These are phyloP conservation scores for Ganaspis sp. DNA, from an alignment of 1,140 invertebrate species.

Conservation along the genomic window DNA sequence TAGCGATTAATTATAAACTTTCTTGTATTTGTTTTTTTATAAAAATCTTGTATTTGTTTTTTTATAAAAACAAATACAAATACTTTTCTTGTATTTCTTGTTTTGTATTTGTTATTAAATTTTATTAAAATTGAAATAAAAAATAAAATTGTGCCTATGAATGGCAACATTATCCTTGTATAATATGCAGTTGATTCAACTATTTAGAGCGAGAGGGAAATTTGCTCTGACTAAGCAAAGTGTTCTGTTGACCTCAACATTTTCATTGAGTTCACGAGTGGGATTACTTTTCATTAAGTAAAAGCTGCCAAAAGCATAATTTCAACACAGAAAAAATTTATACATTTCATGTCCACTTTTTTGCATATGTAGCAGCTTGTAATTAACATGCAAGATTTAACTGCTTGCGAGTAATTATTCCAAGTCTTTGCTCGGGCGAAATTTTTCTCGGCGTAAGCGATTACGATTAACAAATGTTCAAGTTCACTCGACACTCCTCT, in stretches of 20 bases:
- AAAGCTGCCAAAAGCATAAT: not conserved
- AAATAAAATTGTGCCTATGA: too few species aligned
- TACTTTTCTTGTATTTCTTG: too few species aligned
- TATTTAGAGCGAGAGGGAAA: constrained; percentile 3
- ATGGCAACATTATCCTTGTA: too few species aligned
- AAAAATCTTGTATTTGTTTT: too few species aligned
- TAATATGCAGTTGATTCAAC: not conserved
- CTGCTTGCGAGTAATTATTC: constrained; percentile 43
- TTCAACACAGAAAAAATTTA: not conserved
- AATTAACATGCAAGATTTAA: constrained; percentile 47
- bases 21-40: too few species aligned
- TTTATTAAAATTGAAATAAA: too few species aligned
- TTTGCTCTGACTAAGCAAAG: not conserved
- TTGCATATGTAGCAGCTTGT: constrained; percentile 24
- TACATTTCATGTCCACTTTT: constrained; percentile 4
- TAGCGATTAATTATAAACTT: too few species aligned
- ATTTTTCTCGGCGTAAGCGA: not conserved
- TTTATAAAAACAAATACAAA: too few species aligned
- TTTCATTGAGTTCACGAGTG: constrained; percentile 37
- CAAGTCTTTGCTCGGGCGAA: constrained; percentile 31
- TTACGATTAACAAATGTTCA: constrained; percentile 44
- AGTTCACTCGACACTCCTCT: constrained; percentile 7
- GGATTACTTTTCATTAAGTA: not conserved
- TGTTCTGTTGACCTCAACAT: not conserved
- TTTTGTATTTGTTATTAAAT: too few species aligned